Evolutionary conservation across 2,113 vertebrate genomes (phyloP), one percentile per base, ranked within the genome.

Genomic region (Cavia porcellus): DNA sequence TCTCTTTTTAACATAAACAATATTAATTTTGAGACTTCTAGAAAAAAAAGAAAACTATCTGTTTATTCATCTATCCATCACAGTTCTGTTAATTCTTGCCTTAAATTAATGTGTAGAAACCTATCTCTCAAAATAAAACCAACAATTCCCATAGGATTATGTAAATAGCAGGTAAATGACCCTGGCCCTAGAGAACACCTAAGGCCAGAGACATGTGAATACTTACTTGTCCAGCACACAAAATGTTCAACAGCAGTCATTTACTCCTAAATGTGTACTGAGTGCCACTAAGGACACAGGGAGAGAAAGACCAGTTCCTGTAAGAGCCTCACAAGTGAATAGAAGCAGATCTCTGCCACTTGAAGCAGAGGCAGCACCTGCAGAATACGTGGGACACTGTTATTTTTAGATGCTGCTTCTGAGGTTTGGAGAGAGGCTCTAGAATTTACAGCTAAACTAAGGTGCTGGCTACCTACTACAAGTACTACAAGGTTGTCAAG

Each of bases 111-210:
- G 85, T 83, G 84, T 42, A 93, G 45, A 87, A 85, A 74, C 7
- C 25, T 61, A 30, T 81, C 55, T 95, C 59, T 88, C 77, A 82
- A 24, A 52, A 13, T 24, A 35, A 45, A 90, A 57, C 25, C 64
- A 88, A 42, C 8, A 93, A 72, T 81, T 93, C 38, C 32, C 84
- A 50, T 24, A 59, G 50, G n/a, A 35, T 90, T 95, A 84, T 85
- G 50, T 42, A 64, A 45, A 32, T 68, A 52, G 79, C 2, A 79
- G 88, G 74, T 70, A 83, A 93, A 74, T 50, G 52, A 19, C n/a
- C 11, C 55, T 77, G 62, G 55, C 19, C 45, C 61, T 45, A 42
- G 62, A 55, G 59, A 61, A 64, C 25, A 80, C 32, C 35, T 28
- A 55, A 94, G 82, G 61, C 28, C 64, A 68, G 32, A 61, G 64